Base-by-base conservation (phyloP, 2,113 vertebrate genomes). In the Eretmochelys imbricata region DNA sequence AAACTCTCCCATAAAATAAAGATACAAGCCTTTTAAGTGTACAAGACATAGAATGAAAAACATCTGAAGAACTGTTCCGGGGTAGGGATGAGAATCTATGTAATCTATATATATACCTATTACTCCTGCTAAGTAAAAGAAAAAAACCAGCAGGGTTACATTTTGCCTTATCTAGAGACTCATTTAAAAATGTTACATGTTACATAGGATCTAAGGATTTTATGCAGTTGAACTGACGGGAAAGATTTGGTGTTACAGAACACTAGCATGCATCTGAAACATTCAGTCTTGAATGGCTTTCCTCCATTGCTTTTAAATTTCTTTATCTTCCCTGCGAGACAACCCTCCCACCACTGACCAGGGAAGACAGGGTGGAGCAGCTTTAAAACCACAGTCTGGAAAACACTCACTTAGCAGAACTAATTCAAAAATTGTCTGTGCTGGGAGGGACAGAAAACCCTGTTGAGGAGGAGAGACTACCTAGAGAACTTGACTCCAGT, bases 121-220 rank as follows among this genome's bases (percentile, higher is more conserved):
- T 84, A 55, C 16, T 46, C 42, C 20, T 89, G 87, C 88, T 90
- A 97, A 62, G 20, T 13, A 42, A 46, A 76, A 51, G 75, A 55
- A 91, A 93, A 75, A 80, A 92, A 22, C 29, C 2, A 90, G 50
- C 31, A 10, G 91, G 91, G 31, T 49, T 69, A 89, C 6, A 46
- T 7, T 91, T 97, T 69, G n/a, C 93, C 38, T 92, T 89, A 96
- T 85, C 72, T 87, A 29, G 90, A 92, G 90, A 92, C 81, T 83
- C 79, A 76, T 22, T 49, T 88, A 81, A 96, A 96, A 93, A 90
- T 62, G 9, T 4, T 91, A 51, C 72, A 65, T 48, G 53, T 93
- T 96, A 95, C 90, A 91, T 82, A 93, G 84, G 84, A 79, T 93
- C 55, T 49, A 82, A 78, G 51, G 42, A 50, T 94, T 97, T 97